These are phyloP conservation scores for Irena cyanogastra DNA, from an alignment of 2,113 vertebrate genomes.

Conservation along the genomic window DNA sequence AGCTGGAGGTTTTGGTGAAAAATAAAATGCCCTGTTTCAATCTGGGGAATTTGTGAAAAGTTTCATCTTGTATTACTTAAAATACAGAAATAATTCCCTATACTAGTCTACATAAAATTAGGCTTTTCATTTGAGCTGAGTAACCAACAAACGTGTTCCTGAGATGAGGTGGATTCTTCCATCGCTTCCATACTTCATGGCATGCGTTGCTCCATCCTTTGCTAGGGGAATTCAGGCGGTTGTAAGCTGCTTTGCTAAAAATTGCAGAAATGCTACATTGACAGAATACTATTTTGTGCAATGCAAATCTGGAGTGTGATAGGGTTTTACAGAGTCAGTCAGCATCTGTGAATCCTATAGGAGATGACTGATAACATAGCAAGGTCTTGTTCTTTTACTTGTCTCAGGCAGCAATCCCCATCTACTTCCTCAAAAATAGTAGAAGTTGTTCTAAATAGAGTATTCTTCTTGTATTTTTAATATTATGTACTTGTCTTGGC, in stretches of 20 bases:
- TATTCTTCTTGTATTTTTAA: neutral
- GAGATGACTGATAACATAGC: neutral
- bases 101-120: neutral
- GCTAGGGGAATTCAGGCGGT: neutral
- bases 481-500: neutral
- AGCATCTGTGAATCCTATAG: neutral
- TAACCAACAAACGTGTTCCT: neutral
- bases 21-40: neutral
- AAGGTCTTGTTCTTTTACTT: neutral
- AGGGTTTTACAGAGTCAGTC: neutral
- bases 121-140: neutral
- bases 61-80: neutral
- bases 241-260: neutral
- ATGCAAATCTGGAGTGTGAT: neutral
- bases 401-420: neutral
- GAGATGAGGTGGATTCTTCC: neutral
- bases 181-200: neutral
- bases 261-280: neutral
- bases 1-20: neutral
- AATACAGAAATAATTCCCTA: neutral
- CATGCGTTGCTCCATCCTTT: fast-evolving
- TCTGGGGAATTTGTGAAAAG: neutral
- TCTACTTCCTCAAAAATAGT: neutral
- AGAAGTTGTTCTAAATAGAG: fast-evolving
- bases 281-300: neutral